phyloP scores from a whole-genome alignment of 2,797 vertebrate species.

The Benthosema pterotum region DNA sequence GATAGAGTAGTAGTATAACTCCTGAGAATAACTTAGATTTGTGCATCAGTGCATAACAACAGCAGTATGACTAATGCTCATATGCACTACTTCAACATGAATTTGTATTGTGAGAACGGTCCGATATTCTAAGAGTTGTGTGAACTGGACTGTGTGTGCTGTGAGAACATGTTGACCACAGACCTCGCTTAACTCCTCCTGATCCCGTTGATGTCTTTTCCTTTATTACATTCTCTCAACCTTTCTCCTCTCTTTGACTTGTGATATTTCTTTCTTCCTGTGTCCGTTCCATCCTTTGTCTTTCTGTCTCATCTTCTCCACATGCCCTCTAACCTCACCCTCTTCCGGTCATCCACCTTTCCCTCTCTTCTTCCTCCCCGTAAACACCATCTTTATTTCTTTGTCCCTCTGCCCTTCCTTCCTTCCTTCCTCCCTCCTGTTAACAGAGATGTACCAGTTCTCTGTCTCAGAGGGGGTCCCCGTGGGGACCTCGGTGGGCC shows the following conservation, averaged over 20 bases:
- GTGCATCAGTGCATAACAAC: too few relatives aligned
- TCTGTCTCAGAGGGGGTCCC: constrained; percentile 88
- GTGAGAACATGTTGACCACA: not conserved
- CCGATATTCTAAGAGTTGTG: too few relatives aligned
- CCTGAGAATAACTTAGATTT: too few relatives aligned
- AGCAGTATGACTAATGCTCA: too few relatives aligned
- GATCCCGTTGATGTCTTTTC: not conserved
- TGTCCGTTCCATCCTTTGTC: constrained; percentile 2
- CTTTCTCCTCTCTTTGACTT: constrained; percentile 16
- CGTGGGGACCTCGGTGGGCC: constrained; percentile 88
- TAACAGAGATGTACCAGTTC: constrained; percentile 97
- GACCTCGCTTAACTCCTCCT: constrained; percentile 11
- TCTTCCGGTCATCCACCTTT: constrained; percentile 1
- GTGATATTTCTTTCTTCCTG: not conserved
- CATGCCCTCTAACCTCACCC: constrained; percentile 4
- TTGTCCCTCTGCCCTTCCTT: too few relatives aligned
- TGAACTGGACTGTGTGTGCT: too few relatives aligned
- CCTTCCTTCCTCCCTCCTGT: constrained; percentile 2
- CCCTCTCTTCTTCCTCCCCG: constrained; percentile 1
- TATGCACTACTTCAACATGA: too few relatives aligned
- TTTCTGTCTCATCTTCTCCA: constrained; percentile 11
- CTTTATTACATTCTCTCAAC: constrained; percentile 26
- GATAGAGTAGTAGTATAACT: too few relatives aligned
- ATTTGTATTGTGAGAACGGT: too few relatives aligned
- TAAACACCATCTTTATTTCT: constrained; percentile 2